phyloP scores from a whole-genome alignment of 2,888 invertebrate species.

The Leptopilina myrica region DNA sequence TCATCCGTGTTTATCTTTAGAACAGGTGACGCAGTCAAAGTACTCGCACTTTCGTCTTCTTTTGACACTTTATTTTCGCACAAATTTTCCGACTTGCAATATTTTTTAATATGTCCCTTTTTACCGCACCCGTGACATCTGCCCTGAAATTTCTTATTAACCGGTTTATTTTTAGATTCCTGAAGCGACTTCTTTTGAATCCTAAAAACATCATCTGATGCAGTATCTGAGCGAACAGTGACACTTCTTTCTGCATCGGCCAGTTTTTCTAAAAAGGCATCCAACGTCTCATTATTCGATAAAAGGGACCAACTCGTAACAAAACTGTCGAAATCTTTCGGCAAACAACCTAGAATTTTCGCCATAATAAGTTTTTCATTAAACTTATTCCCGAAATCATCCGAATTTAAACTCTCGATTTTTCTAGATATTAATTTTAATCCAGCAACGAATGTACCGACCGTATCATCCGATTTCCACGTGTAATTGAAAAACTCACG shows the following conservation, averaged over 20 bases:
- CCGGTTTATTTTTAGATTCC: constrained; percentile 1
- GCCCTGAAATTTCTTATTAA: constrained; percentile 33
- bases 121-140: constrained; percentile 44
- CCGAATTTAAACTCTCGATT: constrained; percentile 46
- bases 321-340: constrained; percentile 43
- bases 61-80: background rate
- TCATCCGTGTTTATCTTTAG: background rate
- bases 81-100: background rate
- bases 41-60: background rate
- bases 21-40: background rate
- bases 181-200: constrained; percentile 19
- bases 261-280: constrained; percentile 43
- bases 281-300: constrained; percentile 42
- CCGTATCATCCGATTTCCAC: constrained; percentile 37
- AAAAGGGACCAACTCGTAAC: constrained; percentile 47
- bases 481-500: constrained; percentile 21
- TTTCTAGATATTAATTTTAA: constrained; percentile 13
- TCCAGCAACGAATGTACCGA: constrained; percentile 44
- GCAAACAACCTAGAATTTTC: constrained; percentile 48
- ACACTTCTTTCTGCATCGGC: constrained; percentile 43
- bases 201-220: constrained; percentile 32
- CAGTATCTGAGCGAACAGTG: constrained; percentile 19
- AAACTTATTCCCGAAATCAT: constrained; percentile 45
- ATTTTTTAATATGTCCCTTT: constrained; percentile 21
- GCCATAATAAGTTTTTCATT: constrained; percentile 50